Evolutionary conservation across 2,888 invertebrate species (phyloP), one percentile per base, ranked within the genome.

Genomic region (Dendrolimus pini): DNA sequence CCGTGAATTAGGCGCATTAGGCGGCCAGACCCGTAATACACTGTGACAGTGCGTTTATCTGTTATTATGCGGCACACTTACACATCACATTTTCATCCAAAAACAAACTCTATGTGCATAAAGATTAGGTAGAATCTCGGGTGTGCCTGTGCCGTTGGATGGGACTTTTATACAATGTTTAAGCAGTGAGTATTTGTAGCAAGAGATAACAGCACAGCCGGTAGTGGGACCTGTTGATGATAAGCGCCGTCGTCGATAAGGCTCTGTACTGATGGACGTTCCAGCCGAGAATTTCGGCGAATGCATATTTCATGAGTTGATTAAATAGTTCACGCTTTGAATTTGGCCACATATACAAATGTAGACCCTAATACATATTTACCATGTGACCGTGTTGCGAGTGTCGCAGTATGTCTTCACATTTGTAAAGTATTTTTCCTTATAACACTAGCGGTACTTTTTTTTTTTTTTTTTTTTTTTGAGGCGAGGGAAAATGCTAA

Each of bases 291-390:
- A 88, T 87, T 89, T 89, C 82, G 88, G 89, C 80, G 78, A 88
- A 89, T 89, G 86, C 85, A 89, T 89, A 87, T 87, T 89, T 85
- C 88, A 88, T 89, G 89, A 89, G 83, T 85, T 87, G 88, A 88
- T 88, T 88, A 89, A 89, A 89, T 89, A 89, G 87, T 88, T 89
- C 81, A 80, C 84, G 83, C 83, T 85, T 80, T 82, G 80, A 78
- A 85, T 82, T 82, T 77, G 74, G 72, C 68, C 69, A 70, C 68
- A 69, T 65, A 72, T 71, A 72, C 73, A 74, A 74, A 75, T 73
- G 70, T 72, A 70, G 60, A 61, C 62, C 64, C 58, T 63, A 63
- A 62, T 68, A 74, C 69, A 75, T 78, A 72, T 74, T 74, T 77
- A 75, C 73, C 47, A 47, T 47, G 72, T 72, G 68, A 66, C 68